phyloP scores from a whole-genome alignment of 2,113 vertebrate species.

The Tiliqua scincoides region DNA sequence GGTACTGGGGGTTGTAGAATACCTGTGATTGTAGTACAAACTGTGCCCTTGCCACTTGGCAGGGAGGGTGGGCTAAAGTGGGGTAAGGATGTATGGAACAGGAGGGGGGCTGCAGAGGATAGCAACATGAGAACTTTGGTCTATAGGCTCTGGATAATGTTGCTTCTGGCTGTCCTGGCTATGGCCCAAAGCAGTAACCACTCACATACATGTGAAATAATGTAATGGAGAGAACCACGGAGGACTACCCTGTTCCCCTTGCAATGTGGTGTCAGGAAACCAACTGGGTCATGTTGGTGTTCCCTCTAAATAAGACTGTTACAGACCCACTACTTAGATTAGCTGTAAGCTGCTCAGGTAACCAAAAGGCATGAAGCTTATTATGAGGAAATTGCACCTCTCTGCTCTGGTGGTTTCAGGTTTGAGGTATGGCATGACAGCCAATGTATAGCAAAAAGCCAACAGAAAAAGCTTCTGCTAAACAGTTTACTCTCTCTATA shows the following conservation, averaged over 20 bases:
- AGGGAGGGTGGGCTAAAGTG: background rate
- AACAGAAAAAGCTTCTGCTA: no score
- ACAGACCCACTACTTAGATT: no score
- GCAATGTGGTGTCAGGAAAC: background rate
- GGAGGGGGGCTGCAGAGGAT: background rate
- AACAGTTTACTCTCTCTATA: no score
- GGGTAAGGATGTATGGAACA: background rate
- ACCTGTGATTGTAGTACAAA: conserved; percentile 18
- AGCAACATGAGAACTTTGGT: background rate
- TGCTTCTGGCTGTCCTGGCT: background rate
- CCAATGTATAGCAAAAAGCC: no score
- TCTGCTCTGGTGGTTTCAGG: no score
- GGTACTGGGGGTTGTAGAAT: background rate
- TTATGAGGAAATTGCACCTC: no score
- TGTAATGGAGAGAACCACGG: background rate
- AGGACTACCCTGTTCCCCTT: background rate
- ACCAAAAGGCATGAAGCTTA: no score
- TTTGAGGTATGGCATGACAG: no score
- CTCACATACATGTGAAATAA: background rate
- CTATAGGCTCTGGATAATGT: background rate
- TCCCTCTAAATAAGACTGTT: no score
- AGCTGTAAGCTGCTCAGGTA: no score
- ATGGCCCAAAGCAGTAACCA: background rate
- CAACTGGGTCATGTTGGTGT: background rate
- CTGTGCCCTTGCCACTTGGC: background rate